Evolutionary conservation across 2,888 invertebrate species (phyloP), one percentile per base, ranked within the genome.

Genomic region (Merodon equestris): DNA sequence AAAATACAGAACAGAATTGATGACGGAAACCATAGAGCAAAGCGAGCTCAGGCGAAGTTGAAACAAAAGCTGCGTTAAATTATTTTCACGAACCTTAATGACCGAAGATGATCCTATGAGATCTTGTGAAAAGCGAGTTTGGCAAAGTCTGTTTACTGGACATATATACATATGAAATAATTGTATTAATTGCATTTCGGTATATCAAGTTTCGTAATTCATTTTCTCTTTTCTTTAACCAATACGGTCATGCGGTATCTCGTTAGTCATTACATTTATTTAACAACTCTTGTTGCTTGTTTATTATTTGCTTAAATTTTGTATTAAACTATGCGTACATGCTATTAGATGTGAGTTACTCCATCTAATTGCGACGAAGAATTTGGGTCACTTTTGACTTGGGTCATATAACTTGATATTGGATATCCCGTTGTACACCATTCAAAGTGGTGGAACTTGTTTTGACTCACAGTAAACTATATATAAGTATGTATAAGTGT

Each of bases 111-210:
- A 79, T 79, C 79, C 74, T 79, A 74, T 74, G 63, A 45, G 40
- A 79, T 79, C 64, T 53, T 54, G 63, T 68, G 57, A 74, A 56
- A 54, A 51, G 44, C 48, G 18, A 13, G 53, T 14, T 1, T 56
- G 19, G 5, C n/a, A 10, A 10, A 14, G 64, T 17, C 40, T 36
- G 53, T 67, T 53, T 64, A 68, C 68, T 64, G 79, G 73, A 79
- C 79, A 74, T 60, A 74, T 64, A 74, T 67, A 79, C 79, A 74
- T 60, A 74, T 79, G 64, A 64, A 79, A 68, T 74, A 74, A 77
- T 77, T 79, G 79, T 50, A 74, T 79, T 79, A 79, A 79, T 79
- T 79, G 79, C 74, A 70, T 79, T 79, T 74, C 64, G 74, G 74
- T 74, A 79, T 74, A 57, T 79, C 79, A 70, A 14, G 74, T 79